Evolutionary conservation across 1,140 invertebrate genomes (phyloP), one percentile per base, ranked within the genome.

Genomic region (Lepidurus apus): DNA sequence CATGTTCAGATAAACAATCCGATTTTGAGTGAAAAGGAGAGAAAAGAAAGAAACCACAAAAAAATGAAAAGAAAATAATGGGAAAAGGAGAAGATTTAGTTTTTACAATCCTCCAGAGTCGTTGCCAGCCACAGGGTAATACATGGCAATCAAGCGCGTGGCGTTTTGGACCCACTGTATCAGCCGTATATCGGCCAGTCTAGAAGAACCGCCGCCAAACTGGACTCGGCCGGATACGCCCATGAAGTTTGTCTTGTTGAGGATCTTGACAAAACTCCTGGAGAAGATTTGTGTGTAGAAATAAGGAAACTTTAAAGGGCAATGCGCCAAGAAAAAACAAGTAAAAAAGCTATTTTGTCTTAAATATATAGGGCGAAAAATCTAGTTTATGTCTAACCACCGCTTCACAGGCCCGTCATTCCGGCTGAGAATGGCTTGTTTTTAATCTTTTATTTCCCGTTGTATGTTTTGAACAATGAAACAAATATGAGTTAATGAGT

Each of bases 151-250:
- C 9, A 88, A 81, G n/a, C 81, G 79, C 0, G 86, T 88, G 11
- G 83, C 83, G 44, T 87, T 87, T 80, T 89, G 83, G 4, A 90
- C 84, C 87, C 90, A 91, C 82, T 95, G 92, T n/a, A 90, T 85
- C 11, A 95, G 87, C 81, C 91, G 88, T 8, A 95, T 89, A 6
- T 88, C 87, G 1, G 91, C 90, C 74, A 89, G 86, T 43, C 93
- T 85, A 1, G 93, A 93, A 9, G 91, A 88, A 0, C 89, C 89
- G 0, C 88, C 88, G 5, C 87, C 82, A 83, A 95, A 95, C 79
- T 88, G 88, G 5, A 95, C 91, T 45, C 87, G 85, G 0, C 93
- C 93, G 1, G 93, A 93, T 0, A 94, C 91, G 3, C 93, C 93
- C 42, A 89, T 82, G 82, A 94, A 95, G 81, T 92, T 88, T 0